Evolutionary conservation across 2,888 invertebrate species (phyloP).

Genomic region (Disparrhopalites patrizii): DNA sequence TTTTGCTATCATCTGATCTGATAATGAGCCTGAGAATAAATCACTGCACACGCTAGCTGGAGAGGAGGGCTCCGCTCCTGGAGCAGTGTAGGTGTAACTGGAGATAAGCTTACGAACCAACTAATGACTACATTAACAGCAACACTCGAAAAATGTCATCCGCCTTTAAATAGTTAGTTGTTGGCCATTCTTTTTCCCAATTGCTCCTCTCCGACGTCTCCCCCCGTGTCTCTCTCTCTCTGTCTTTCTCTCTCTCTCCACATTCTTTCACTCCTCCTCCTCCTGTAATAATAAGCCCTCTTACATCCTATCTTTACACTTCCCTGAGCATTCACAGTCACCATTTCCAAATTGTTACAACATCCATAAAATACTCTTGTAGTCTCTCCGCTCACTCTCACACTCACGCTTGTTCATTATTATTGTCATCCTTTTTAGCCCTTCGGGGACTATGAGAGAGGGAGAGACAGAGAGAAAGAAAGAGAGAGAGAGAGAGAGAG

Average conservation of each 20-base stretch:
- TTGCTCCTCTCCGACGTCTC: neutral
- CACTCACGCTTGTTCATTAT: too few species aligned
- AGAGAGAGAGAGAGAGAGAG: neutral
- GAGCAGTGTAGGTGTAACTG: neutral
- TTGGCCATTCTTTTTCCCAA: neutral
- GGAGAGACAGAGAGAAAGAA: neutral
- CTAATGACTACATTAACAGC: conserved; percentile 10
- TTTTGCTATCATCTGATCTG: conserved; percentile 3
- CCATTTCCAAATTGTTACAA: conserved; percentile 3
- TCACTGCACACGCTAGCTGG: neutral
- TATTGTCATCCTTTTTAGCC: neutral
- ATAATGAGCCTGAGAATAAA: conserved; percentile 2
- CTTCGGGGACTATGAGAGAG: neutral
- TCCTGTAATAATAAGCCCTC: too few species aligned
- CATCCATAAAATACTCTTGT: conserved; percentile 11
- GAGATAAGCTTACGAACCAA: conserved; percentile 10
- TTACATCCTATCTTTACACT: too few species aligned
- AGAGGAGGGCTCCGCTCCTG: neutral
- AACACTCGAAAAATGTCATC: conserved; percentile 6
- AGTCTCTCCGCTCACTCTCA: too few species aligned
- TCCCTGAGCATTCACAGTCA: neutral
- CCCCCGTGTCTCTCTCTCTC: neutral
- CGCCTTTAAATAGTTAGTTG: neutral
- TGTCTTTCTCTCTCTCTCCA: neutral
- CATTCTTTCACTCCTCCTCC: neutral